Percentiles rank a stretch among this genome's conserved stretches.
phyloP scores from a whole-genome alignment of 2,113 vertebrate species.

The Ornithorhynchus anatinus region DNA sequence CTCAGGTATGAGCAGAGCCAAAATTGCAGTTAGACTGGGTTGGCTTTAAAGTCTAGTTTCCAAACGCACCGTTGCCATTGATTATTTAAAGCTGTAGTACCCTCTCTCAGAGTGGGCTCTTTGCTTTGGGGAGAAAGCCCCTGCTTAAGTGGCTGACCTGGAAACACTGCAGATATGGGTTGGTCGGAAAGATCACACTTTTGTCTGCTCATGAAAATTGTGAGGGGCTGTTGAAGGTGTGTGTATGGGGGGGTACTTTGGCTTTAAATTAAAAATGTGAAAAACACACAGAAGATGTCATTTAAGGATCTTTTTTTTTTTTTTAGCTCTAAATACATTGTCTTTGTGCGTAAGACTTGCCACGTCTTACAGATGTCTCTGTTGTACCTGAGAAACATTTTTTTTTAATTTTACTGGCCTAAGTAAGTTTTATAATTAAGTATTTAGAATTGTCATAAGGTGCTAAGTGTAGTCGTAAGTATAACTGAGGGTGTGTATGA shows the following conservation, averaged over 20 bases:
- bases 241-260: slow-evolving; percentile 53
- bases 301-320: slow-evolving; percentile 13
- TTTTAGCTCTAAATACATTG: background rate
- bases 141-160: background rate
- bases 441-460: slow-evolving; percentile 78
- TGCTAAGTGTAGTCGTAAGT: slow-evolving; percentile 78
- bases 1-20: slow-evolving; percentile 84
- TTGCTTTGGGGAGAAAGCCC: slow-evolving; percentile 10
- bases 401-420: slow-evolving; percentile 70
- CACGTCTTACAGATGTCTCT: slow-evolving; percentile 37
- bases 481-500: slow-evolving; percentile 74
- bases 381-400: slow-evolving; percentile 95
- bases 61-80: slow-evolving; percentile 34
- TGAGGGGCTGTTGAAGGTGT: background rate
- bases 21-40: slow-evolving; percentile 48
- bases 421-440: slow-evolving; percentile 79
- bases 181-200: background rate
- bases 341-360: slow-evolving; percentile 8
- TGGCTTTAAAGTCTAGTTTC: slow-evolving; percentile 43
- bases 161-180: background rate
- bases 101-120: slow-evolving; percentile 57
- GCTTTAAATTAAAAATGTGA: slow-evolving; percentile 20
- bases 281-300: background rate
- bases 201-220: background rate
- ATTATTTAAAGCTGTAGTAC: slow-evolving; percentile 64